Conservation (phyloP, 1,140 invertebrate genomes). For the Tribolium castaneum region DNA sequence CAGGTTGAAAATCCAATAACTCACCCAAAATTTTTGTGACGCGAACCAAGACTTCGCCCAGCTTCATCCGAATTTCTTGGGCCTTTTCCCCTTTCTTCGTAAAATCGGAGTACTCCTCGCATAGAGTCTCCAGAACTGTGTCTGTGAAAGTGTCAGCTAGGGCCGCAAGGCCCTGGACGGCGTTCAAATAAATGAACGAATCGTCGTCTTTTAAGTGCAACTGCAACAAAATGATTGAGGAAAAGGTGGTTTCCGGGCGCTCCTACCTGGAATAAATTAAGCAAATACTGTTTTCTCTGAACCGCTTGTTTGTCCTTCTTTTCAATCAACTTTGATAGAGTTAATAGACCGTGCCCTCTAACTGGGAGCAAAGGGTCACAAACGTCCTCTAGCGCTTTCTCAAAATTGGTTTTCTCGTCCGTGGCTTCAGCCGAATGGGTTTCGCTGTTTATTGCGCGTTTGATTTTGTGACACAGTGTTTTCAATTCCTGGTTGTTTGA, state of each 20-base stretch:
- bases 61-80: slow-evolving; percentile 78
- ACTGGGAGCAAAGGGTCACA: slow-evolving; percentile 82
- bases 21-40: slow-evolving; percentile 59
- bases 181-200: slow-evolving; percentile 85
- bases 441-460: slow-evolving; percentile 46
- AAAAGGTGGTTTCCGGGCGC: background rate
- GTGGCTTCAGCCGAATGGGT: slow-evolving; percentile 20
- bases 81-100: slow-evolving; percentile 46
- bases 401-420: slow-evolving; percentile 66
- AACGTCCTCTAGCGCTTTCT: slow-evolving; percentile 75
- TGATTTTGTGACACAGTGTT: slow-evolving; percentile 51
- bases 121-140: slow-evolving; percentile 74
- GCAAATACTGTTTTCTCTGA: slow-evolving; percentile 73
- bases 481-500: slow-evolving; percentile 51
- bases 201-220: slow-evolving; percentile 82
- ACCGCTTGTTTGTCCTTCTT: slow-evolving; percentile 72
- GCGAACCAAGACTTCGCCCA: slow-evolving; percentile 86
- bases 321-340: slow-evolving; percentile 78
- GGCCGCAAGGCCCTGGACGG: slow-evolving; percentile 80
- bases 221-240: slow-evolving; percentile 60
- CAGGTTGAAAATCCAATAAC: background rate
- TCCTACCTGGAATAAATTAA: slow-evolving; percentile 76
- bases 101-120: slow-evolving; percentile 62
- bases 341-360: slow-evolving; percentile 82
- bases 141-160: slow-evolving; percentile 75